Evolutionary conservation across 1,140 invertebrate species (phyloP).

Genomic region (Liolophura sinensis): DNA sequence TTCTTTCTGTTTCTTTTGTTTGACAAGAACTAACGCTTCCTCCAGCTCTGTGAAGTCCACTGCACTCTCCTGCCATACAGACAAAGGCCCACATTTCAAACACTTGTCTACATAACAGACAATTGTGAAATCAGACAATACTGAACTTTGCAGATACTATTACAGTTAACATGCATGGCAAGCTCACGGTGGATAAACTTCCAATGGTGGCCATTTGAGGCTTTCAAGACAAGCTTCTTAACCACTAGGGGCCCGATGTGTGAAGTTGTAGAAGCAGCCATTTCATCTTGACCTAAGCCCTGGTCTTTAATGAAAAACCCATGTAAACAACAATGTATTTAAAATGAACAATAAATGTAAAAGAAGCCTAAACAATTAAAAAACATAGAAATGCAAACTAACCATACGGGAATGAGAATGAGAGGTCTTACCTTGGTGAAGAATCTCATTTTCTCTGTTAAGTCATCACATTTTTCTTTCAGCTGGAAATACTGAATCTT

Average conservation of each 20-base stretch:
- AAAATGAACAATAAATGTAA: not conserved
- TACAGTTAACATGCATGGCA: not conserved
- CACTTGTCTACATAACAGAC: too few species aligned
- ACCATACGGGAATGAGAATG: not conserved
- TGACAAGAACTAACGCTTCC: constrained; percentile 58
- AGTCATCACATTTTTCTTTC: constrained; percentile 58
- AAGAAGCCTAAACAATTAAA: not conserved
- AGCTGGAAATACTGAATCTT: constrained; percentile 53
- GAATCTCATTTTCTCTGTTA: constrained; percentile 59
- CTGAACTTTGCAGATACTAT: not conserved
- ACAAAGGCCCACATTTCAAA: not conserved
- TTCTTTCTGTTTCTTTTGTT: constrained; percentile 51
- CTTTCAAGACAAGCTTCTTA: too few species aligned
- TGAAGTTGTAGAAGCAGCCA: too few species aligned
- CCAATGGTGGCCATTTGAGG: too few species aligned
- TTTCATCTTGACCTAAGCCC: too few species aligned
- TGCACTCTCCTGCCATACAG: constrained; percentile 51
- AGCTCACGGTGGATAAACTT: not conserved
- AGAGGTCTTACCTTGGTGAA: constrained; percentile 50
- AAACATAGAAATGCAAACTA: not conserved
- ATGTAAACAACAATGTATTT: too few species aligned
- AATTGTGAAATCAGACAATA: too few species aligned
- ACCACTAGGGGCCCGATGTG: too few species aligned
- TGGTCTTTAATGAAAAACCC: too few species aligned
- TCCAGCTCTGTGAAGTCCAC: constrained; percentile 60